These are phyloP conservation scores for Enteromius unitaeniatus DNA, from an alignment of 2,797 vertebrate species.

Conservation along the genomic window DNA sequence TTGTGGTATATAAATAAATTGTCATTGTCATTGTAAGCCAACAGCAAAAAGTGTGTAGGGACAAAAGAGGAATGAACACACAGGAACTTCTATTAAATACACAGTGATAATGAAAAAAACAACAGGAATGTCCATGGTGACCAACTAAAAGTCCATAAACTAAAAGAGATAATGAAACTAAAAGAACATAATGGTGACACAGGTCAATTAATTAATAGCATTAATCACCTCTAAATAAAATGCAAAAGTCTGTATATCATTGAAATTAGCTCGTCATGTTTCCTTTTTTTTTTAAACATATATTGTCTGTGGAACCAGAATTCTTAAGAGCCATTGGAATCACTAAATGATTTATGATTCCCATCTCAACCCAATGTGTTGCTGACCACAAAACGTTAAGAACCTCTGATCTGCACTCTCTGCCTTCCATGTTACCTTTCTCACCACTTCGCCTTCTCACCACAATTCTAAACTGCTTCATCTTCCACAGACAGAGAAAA, in stretches of 20 bases:
- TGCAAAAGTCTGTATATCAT: neutral
- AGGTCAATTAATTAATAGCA: neutral
- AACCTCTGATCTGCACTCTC: slow-evolving; percentile 21
- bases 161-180: neutral
- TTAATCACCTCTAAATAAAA: neutral
- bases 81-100: no score
- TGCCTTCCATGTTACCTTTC: slow-evolving; percentile 4
- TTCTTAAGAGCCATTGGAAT: neutral
- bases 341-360: neutral
- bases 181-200: neutral
- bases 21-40: neutral
- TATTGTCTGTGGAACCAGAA: neutral
- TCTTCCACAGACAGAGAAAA: slow-evolving; percentile 44
- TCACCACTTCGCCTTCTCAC: slow-evolving; percentile 18
- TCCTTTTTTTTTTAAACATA: neutral
- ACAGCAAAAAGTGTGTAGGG: neutral
- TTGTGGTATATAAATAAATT: no score
- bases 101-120: no score
- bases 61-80: no score
- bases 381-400: neutral
- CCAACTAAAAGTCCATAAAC: neutral
- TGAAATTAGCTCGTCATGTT: neutral
- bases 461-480: neutral
- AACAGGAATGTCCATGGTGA: no score
- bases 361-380: neutral